Conservation (phyloP, 2,113 vertebrate genomes). For the Sinosuthora webbiana region DNA sequence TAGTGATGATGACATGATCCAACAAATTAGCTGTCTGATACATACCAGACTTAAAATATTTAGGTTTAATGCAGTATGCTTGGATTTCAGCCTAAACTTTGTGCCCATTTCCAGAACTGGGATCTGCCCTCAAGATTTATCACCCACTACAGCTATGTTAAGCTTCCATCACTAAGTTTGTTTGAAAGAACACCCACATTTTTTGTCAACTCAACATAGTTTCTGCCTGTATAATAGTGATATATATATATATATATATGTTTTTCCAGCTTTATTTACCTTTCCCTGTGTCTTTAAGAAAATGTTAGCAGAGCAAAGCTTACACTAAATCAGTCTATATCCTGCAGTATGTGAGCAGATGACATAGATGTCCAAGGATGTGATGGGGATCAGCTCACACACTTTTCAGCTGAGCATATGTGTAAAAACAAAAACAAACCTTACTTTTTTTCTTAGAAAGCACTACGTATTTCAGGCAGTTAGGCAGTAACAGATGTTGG, state of each 20-base stretch:
- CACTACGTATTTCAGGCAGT: slow-evolving; percentile 58
- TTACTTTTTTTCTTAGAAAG: slow-evolving; percentile 65
- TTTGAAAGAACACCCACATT: not conserved
- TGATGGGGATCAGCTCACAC: slow-evolving; percentile 64
- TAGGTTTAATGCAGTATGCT: slow-evolving; percentile 60
- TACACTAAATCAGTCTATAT: slow-evolving; percentile 9
- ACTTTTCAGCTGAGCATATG: slow-evolving; percentile 64
- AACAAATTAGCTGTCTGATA: slow-evolving; percentile 62
- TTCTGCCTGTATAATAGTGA: not conserved
- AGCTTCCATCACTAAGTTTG: not conserved
- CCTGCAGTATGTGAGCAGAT: slow-evolving; percentile 44
- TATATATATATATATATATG: not conserved
- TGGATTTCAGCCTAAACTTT: slow-evolving; percentile 54
- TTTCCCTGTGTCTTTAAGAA: slow-evolving; percentile 41
- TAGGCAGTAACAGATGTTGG: slow-evolving; percentile 73
- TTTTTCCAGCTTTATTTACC: not conserved
- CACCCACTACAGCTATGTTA: not conserved
- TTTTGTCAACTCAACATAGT: not conserved
- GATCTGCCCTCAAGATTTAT: slow-evolving; percentile 39
- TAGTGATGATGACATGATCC: slow-evolving; percentile 36
- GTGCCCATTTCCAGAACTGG: slow-evolving; percentile 8
- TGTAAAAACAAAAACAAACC: slow-evolving; percentile 72
- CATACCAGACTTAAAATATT: slow-evolving; percentile 60
- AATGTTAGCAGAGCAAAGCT: not conserved
- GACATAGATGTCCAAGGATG: slow-evolving; percentile 62